phyloP scores from a whole-genome alignment of 2,797 vertebrate genomes.

The Euphonia xanthogaster region DNA sequence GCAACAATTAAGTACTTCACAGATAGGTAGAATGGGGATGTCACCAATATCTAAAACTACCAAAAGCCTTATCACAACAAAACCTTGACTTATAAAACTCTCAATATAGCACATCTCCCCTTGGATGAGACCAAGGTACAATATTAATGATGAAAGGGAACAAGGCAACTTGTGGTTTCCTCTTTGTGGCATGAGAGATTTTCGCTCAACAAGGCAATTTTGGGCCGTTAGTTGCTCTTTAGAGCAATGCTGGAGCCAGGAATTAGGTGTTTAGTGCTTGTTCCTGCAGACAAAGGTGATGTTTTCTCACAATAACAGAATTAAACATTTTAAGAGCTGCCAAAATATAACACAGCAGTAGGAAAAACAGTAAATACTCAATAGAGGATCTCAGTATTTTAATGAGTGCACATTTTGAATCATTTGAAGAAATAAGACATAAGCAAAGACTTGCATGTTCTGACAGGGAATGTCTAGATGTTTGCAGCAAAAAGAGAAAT shows the following conservation, averaged over 20 bases:
- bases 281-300: background rate
- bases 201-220: background rate
- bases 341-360: background rate
- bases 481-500: constrained; percentile 12
- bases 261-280: background rate
- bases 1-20: background rate
- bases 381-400: background rate
- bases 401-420: constrained; percentile 16
- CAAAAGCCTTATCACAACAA: background rate
- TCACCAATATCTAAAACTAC: background rate
- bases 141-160: background rate
- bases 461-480: background rate
- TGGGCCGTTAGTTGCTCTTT: background rate
- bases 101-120: background rate
- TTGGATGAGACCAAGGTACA: background rate
- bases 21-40: background rate
- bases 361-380: constrained; percentile 24
- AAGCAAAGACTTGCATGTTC: background rate
- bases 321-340: background rate
- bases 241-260: background rate
- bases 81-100: background rate
- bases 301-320: background rate
- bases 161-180: background rate
- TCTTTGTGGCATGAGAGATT: background rate
- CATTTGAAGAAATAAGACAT: background rate